Evolutionary conservation across 2,888 invertebrate species (phyloP).

Genomic region (Myopa tessellatipennis): DNA sequence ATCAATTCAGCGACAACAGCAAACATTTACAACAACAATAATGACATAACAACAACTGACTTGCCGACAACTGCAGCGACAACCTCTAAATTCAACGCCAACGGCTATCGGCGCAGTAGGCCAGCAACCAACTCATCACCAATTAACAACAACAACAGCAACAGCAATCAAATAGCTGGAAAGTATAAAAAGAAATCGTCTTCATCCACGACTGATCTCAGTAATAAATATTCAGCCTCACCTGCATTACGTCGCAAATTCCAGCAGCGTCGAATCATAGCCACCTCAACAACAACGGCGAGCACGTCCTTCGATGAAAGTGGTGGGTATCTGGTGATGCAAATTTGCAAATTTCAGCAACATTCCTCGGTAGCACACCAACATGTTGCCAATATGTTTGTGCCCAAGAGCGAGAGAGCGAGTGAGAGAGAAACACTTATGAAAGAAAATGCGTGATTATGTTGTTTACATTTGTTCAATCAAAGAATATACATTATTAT

Average conservation of each 20-base stretch:
- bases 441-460: no score
- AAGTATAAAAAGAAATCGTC: slow-evolving; percentile 41
- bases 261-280: slow-evolving; percentile 56
- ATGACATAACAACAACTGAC: slow-evolving; percentile 37
- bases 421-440: no score
- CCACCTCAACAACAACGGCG: slow-evolving; percentile 53
- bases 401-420: no score
- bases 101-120: slow-evolving; percentile 55
- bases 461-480: no score
- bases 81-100: slow-evolving; percentile 63
- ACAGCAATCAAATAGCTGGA: not conserved
- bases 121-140: slow-evolving; percentile 46
- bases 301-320: slow-evolving; percentile 51
- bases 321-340: slow-evolving; percentile 52
- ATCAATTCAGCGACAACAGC: slow-evolving; percentile 53
- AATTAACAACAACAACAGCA: slow-evolving; percentile 32
- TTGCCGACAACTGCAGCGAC: slow-evolving; percentile 29
- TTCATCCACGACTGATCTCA: slow-evolving; percentile 34
- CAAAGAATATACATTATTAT: no score
- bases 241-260: slow-evolving; percentile 57
- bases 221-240: slow-evolving; percentile 50
- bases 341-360: slow-evolving; percentile 10
- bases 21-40: slow-evolving; percentile 42
- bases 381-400: slow-evolving; percentile 12
- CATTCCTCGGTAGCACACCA: slow-evolving; percentile 17